phyloP scores from a whole-genome alignment of 35 echinoderm and acorn worm genomes.

The Lytechinus variegatus region DNA sequence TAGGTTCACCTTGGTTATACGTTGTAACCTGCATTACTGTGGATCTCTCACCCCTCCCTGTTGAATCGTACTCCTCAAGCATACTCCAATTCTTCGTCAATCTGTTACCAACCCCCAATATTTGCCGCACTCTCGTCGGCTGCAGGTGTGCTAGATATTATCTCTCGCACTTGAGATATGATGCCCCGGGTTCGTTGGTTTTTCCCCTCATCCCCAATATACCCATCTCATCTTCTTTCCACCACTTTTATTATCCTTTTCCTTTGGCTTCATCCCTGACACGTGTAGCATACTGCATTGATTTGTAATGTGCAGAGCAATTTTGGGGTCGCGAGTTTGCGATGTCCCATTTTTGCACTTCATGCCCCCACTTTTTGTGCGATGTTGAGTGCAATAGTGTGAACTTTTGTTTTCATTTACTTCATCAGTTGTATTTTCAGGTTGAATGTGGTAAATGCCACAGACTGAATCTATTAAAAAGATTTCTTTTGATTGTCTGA shows the following conservation, averaged over 20 bases:
- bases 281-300: conserved; percentile 28
- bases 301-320: background rate
- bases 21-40: background rate
- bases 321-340: background rate
- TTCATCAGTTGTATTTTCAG: background rate
- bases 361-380: background rate
- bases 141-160: conserved; percentile 56
- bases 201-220: conserved; percentile 25
- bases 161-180: conserved; percentile 54
- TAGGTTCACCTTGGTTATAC: background rate
- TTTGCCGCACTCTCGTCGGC: conserved; percentile 37
- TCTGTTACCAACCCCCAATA: conserved; percentile 54
- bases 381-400: background rate
- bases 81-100: conserved; percentile 32
- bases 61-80: conserved; percentile 36
- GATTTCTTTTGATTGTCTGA: too few relatives aligned
- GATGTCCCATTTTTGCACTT: background rate
- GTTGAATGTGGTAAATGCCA: background rate
- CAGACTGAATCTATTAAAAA: background rate
- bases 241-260: background rate
- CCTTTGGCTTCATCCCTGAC: background rate
- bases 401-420: background rate
- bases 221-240: background rate
- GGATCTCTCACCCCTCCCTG: conserved; percentile 15
- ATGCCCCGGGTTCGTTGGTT: conserved; percentile 48